A percentile compares a stretch with the other conserved stretches of the same genome.
Conservation (phyloP, 2,797 vertebrate genomes). For the Halcyon smyrnensis region DNA sequence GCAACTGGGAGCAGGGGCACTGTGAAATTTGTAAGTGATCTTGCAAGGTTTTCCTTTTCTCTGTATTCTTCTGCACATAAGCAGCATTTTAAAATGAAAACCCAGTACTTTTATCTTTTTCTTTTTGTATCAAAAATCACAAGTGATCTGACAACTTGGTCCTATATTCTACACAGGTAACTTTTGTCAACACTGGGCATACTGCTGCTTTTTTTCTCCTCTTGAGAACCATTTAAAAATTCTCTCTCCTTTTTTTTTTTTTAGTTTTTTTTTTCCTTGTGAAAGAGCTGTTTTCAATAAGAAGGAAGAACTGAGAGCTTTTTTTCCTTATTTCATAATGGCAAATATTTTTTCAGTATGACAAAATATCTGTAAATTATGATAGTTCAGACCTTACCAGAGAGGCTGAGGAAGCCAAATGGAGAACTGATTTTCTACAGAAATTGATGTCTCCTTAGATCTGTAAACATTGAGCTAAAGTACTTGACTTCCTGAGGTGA, state of each 20-base stretch:
- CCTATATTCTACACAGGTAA: not conserved
- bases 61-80: not conserved
- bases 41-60: not conserved
- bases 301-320: not conserved
- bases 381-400: not conserved
- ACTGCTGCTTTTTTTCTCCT: not conserved
- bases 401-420: not conserved
- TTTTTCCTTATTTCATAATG: not conserved
- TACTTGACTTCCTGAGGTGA: conserved; percentile 77
- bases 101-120: not conserved
- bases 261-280: not conserved
- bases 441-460: conserved; percentile 34
- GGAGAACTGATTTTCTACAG: conserved; percentile 34
- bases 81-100: not conserved
- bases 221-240: not conserved
- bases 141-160: not conserved
- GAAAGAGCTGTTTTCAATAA: not conserved
- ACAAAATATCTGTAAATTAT: not conserved
- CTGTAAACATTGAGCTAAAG: conserved; percentile 68
- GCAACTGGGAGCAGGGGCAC: not conserved
- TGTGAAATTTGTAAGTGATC: not conserved
- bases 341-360: not conserved
- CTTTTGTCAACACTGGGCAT: not conserved
- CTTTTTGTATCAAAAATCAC: not conserved
- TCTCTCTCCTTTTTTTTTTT: accelerated